These are phyloP conservation scores for Zonotrichia albicollis DNA, from an alignment of 2,797 vertebrate species.

Conservation along the genomic window DNA sequence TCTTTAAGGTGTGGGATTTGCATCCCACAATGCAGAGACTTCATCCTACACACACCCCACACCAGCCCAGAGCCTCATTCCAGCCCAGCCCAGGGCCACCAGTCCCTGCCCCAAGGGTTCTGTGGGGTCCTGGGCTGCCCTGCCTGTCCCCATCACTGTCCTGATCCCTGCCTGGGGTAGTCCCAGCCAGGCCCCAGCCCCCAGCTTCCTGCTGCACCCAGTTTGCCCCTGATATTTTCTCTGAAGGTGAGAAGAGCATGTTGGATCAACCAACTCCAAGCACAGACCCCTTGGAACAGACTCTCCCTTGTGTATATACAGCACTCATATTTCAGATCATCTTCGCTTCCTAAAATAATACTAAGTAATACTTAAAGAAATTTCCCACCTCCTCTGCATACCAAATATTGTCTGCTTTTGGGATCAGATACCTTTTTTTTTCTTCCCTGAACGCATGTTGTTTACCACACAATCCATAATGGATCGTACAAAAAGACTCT, in stretches of 20 bases:
- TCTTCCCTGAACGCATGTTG: neutral
- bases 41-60: neutral
- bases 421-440: neutral
- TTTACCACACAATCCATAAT: constrained; percentile 39
- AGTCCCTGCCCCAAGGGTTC: neutral
- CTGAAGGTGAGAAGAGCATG: neutral
- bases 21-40: neutral
- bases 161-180: neutral
- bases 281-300: neutral
- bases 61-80: neutral
- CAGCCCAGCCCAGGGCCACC: neutral
- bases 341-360: neutral
- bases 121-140: neutral
- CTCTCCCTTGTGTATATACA: neutral
- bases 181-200: neutral
- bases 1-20: neutral
- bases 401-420: neutral
- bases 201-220: neutral
- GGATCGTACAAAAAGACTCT: neutral
- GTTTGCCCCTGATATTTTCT: neutral
- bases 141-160: neutral
- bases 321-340: neutral
- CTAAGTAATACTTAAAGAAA: neutral
- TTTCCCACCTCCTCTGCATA: neutral
- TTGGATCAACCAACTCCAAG: neutral